phyloP scores from a whole-genome alignment of 1,140 invertebrate species.

The Diachasmimorpha longicaudata region DNA sequence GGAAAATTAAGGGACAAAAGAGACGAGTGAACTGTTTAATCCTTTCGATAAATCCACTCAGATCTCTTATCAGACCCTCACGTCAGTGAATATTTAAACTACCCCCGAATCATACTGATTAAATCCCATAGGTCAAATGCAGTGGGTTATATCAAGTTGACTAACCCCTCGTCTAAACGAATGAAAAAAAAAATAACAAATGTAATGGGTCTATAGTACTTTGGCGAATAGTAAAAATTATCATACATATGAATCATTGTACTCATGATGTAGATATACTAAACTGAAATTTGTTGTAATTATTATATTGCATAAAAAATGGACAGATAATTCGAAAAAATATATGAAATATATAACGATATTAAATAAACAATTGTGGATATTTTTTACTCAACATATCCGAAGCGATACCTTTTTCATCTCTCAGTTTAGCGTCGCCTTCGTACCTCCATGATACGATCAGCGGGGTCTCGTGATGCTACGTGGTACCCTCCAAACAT shows the following conservation, averaged over 20 bases:
- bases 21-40: too few species aligned
- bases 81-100: too few species aligned
- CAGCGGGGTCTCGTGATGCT: neutral
- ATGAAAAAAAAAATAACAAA: neutral
- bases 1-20: too few species aligned
- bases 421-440: neutral
- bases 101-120: too few species aligned
- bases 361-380: neutral
- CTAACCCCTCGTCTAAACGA: too few species aligned
- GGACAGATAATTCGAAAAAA: conserved; percentile 9
- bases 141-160: too few species aligned
- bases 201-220: conserved; percentile 4
- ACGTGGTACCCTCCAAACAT: neutral
- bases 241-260: conserved; percentile 3
- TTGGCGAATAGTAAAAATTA: conserved; percentile 15
- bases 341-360: conserved; percentile 3
- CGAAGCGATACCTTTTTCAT: neutral
- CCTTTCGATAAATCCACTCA: too few species aligned
- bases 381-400: neutral
- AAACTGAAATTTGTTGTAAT: conserved; percentile 12
- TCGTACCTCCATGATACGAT: neutral
- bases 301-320: conserved; percentile 9
- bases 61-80: too few species aligned
- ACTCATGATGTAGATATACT: conserved; percentile 22
- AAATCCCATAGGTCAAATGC: too few species aligned